Conservation (phyloP, 23 tunicate genomes). For the Ciona savignyi region DNA sequence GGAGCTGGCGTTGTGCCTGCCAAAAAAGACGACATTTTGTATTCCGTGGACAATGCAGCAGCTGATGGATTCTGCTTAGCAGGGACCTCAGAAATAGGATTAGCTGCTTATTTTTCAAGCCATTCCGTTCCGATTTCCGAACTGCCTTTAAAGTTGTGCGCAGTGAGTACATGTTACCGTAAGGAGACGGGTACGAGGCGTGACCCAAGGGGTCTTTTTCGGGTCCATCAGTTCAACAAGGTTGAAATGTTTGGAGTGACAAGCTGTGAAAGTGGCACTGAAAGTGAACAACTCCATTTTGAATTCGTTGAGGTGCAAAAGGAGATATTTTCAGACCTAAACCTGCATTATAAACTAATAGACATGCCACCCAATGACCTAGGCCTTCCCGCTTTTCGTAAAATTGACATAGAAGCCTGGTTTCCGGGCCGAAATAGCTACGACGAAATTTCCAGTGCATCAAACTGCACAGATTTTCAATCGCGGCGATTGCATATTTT, state of each 20-base stretch:
- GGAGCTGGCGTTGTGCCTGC: conserved; percentile 53
- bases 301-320: conserved; percentile 79
- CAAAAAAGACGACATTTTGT: conserved; percentile 56
- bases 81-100: conserved; percentile 79
- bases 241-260: conserved; percentile 96
- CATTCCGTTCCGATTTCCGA: conserved; percentile 46
- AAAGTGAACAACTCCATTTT: conserved; percentile 57
- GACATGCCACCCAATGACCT: conserved; percentile 70
- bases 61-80: conserved; percentile 42
- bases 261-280: conserved; percentile 67
- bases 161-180: conserved; percentile 80
- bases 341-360: conserved; percentile 59
- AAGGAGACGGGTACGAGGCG: conserved; percentile 60
- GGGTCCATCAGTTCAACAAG: conserved; percentile 81
- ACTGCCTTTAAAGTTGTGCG: conserved; percentile 69
- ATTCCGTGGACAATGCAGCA: conserved; percentile 19
- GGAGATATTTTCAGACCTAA: conserved; percentile 35
- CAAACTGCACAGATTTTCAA: conserved; percentile 92
- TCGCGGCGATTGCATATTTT: conserved; percentile 61
- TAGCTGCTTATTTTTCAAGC: conserved; percentile 62
- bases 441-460: conserved; percentile 86
- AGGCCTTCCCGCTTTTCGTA: conserved; percentile 73
- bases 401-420: conserved; percentile 91
- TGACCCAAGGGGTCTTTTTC: conserved; percentile 60
- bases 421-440: conserved; percentile 66